Base-by-base conservation (phyloP, 2,113 vertebrate genomes). In the Syngnathoides biaculeatus region DNA sequence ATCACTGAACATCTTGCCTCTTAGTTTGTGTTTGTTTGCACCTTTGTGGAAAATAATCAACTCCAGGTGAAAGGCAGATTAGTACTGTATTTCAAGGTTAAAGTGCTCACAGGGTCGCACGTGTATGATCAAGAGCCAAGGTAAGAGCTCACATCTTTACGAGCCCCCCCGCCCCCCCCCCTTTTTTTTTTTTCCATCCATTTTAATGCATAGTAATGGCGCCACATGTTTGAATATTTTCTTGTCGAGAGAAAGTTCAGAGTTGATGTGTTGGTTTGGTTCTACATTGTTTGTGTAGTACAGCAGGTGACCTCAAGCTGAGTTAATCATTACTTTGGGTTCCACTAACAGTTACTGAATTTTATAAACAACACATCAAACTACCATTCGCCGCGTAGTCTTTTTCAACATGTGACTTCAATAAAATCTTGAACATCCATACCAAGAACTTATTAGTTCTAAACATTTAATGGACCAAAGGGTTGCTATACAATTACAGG, bases 251-350 rank as follows among this genome's bases (percentile, higher is more conserved):
- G 8, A 10, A n/a, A n/a, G 56, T 17, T 42, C 40, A 12, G 5
- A 65, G 24, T 4, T 27, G 4, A 60, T 66, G 6, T 15, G 11
- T 52, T 56, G 24, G 55, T 56, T 56, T 56, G 10, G 55, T 27
- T 56, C 26, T 6, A 2, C 53, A 39, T 47, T 65, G 48, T 65
- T 71, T 68, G 55, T 17, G 55, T 56, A 27, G 26, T 15, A 14
- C 8, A 26, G 26, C 52, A 24, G 35, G 19, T 22, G 67, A 26
- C 27, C 39, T 19, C 35, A 65, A 60, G 39, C 27, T 30, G 1
- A 65, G 74, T 86, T 75, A 77, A 81, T 85, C 62, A 89, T 79
- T 85, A 30, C 59, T 73, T 68, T 19, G 0, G 22, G 47, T 53
- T 74, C 30, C 52, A 35, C 19, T 50, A 14, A 50, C 42, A 68